Base-by-base conservation (phyloP, 2,113 vertebrate genomes). In the Zosterops borbonicus region DNA sequence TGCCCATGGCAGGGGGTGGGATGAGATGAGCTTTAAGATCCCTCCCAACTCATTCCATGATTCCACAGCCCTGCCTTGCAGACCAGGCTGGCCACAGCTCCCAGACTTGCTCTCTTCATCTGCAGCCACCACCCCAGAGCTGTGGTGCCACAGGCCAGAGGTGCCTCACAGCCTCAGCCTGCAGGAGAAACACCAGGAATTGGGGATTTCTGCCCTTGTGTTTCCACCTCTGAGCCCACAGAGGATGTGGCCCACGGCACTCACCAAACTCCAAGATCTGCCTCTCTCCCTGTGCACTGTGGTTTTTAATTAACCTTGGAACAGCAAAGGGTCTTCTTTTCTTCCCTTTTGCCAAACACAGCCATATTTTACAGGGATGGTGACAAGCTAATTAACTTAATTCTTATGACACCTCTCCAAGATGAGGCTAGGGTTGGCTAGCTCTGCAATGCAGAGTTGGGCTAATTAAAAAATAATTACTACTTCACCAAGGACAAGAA, bases 401-500 rank as follows among this genome's bases (percentile, higher is more conserved):
- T 98, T 98, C 97, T 98, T 98, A 95, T 96, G 98, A 97, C 98
- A 98, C 97, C 96, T 98, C 97, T 98, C 97, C 83, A 70, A 95
- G 97, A 98, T 94, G 97, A 98, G 97, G 97, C 96, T 83, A 96
- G 93, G 97, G 96, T 94, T 97, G 97, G 97, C 93, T 88, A 97
- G 95, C 96, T 96, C 96, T 94, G 97, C 97, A 98, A 94, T 97
- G 95, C 96, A 90, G 97, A 55, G 94, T 94, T 92, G 90, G 96
- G 90, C 97, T 98, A 98, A 98, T 98, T 98, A 98, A 98, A 98
- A 98, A 98, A 98, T 98, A 98, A 98, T 98, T 98, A 98, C 97
- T 97, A 97, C 97, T 97, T 96, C 94, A 97, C 97, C 97, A 97
- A 98, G 97, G 98, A 98, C 96, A 97, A 96, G 98, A 98, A 97